These are phyloP conservation scores for Odontothrips loti DNA, from an alignment of 2,888 invertebrate species.

Conservation along the genomic window DNA sequence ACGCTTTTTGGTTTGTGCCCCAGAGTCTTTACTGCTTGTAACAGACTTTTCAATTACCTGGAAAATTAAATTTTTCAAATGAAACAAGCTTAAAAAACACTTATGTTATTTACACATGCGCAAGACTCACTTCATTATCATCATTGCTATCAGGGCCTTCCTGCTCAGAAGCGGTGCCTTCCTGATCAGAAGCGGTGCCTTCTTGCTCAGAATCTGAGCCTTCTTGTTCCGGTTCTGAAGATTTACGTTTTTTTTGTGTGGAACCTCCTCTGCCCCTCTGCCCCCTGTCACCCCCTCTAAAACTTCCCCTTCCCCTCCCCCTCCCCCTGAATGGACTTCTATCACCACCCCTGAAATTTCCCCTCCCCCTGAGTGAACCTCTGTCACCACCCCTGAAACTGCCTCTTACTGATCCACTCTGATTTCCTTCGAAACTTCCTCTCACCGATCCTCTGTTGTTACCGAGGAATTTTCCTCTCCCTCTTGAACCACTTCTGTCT, in stretches of 20 bases:
- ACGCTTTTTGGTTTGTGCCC: neutral
- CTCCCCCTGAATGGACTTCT: neutral
- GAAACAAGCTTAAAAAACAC: too few relatives aligned
- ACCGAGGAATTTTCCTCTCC: neutral
- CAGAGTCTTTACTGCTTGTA: too few relatives aligned
- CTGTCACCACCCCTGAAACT: neutral
- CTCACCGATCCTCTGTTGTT: too few relatives aligned
- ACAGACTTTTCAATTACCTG: too few relatives aligned
- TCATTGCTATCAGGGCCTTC: too few relatives aligned
- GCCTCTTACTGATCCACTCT: too few relatives aligned
- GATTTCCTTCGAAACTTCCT: too few relatives aligned
- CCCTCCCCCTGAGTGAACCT: neutral
- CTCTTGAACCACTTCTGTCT: neutral
- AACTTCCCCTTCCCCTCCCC: neutral
- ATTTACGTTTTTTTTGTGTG: neutral
- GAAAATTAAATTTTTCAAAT: too few relatives aligned
- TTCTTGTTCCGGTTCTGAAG: neutral
- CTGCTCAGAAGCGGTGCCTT: neutral
- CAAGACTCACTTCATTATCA: too few relatives aligned
- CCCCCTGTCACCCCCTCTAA: neutral
- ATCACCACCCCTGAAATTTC: neutral
- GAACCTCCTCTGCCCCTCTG: neutral
- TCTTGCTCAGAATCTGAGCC: neutral
- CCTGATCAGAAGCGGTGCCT: neutral
- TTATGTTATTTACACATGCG: too few relatives aligned